phyloP scores from a whole-genome alignment of 2,797 vertebrate genomes.

The Ibycter americanus region DNA sequence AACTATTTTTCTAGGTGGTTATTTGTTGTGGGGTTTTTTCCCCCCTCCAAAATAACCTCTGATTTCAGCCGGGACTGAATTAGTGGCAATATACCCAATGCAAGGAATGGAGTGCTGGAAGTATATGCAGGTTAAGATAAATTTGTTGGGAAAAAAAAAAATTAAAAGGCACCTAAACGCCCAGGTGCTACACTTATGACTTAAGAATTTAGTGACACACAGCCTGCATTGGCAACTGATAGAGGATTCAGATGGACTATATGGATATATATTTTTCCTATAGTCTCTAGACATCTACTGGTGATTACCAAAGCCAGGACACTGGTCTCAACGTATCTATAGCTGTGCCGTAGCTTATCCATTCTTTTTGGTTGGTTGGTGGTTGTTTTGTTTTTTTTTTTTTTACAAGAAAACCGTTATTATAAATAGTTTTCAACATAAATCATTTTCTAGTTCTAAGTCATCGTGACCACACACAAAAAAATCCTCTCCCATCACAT shows the following conservation, averaged over 20 bases:
- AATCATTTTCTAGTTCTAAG: not conserved
- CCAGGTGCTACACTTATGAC: not conserved
- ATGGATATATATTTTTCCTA: not conserved
- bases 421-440: not conserved
- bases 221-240: rapidly evolving
- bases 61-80: not conserved
- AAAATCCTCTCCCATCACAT: rapidly evolving
- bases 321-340: too few species aligned
- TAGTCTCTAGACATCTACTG: too few species aligned
- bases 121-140: too few species aligned
- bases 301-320: not conserved
- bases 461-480: not conserved
- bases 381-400: not conserved
- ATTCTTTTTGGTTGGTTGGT: too few species aligned
- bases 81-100: too few species aligned
- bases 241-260: not conserved
- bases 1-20: not conserved
- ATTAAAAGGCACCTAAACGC: not conserved
- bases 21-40: not conserved
- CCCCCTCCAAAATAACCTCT: not conserved
- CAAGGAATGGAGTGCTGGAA: not conserved
- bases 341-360: not conserved
- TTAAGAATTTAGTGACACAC: not conserved
- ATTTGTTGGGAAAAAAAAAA: not conserved
- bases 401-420: too few species aligned